Base-by-base conservation (phyloP, 1,140 invertebrate genomes). In the Globodera ellingtonae region DNA sequence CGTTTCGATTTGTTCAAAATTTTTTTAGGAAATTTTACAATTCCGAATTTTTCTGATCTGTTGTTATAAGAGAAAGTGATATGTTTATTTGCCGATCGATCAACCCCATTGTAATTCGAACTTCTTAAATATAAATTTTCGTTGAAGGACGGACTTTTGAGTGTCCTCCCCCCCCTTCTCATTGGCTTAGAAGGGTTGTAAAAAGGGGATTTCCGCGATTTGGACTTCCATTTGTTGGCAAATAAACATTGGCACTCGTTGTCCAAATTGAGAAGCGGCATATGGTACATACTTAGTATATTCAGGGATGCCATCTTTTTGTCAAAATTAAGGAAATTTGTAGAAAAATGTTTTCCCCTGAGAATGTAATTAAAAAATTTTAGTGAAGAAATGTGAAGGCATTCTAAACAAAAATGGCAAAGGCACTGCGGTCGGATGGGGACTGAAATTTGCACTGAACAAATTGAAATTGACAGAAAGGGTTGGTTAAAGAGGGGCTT, bases 191-290 rank as follows among this genome's bases (percentile, higher is more conserved):
- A 18, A 59, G 13, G 56, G 13, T 59, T 18, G 15, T 24, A 24
- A 24, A 24, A 24, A 18, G 56, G 56, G 56, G 56, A 59, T 59
- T 59, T 59, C 56, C 5, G 56, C 24, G 24, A 24, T 24, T 24
- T 24, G 24, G 15, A 8, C 18, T 70, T 47, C 18, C 9, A 24
- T 8, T 47, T 21, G 67, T 70, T 47, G 6, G 24, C 67, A 70
- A 70, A 70, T 70, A 70, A 35, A 70, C 67, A 70, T 44, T 70
- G 67, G 24, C 67, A 44, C 46, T 70, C 9, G n/a, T 70, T 35
- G 67, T 10, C 24, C 67, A 70, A 15, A 9, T 15, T 18, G 15
- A 70, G 15, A 70, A 21, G 46, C 24, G 67, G 18, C 67, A 24
- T 44, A 70, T 44, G 24, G 24, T 47, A n/a, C n/a, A n/a, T n/a